Evolutionary conservation across 1,140 invertebrate species (phyloP).

Genomic region (Drosophila erecta): DNA sequence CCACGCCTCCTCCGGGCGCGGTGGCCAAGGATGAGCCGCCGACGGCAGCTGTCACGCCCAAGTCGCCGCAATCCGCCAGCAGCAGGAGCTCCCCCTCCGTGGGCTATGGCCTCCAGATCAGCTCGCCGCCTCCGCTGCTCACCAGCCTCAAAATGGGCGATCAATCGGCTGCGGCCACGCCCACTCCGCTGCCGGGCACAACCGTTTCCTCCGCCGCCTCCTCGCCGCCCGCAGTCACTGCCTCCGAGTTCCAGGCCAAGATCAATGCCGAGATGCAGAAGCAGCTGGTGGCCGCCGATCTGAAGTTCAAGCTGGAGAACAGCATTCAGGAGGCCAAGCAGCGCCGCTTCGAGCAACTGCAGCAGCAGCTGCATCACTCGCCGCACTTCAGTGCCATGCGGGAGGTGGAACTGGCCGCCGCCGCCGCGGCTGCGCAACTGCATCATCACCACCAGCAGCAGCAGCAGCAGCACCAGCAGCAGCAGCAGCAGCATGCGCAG

Average conservation of each 20-base stretch:
- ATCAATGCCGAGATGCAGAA: conserved; percentile 84
- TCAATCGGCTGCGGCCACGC: conserved; percentile 49
- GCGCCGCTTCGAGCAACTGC: conserved; percentile 79
- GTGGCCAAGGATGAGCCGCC: conserved; percentile 66
- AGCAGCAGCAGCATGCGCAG: conserved; percentile 39
- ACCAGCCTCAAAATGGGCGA: conserved; percentile 65
- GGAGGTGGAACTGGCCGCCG: conserved; percentile 68
- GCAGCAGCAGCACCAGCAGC: conserved; percentile 57
- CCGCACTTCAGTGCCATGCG: conserved; percentile 74
- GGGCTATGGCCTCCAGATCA: conserved; percentile 66
- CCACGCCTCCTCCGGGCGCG: conserved; percentile 46
- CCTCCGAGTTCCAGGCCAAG: conserved; percentile 79
- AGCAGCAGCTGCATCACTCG: conserved; percentile 84
- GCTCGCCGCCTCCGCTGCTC: conserved; percentile 73
- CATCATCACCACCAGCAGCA: conserved; percentile 79
- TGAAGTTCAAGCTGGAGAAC: conserved; percentile 79
- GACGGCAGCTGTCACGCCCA: conserved; percentile 41
- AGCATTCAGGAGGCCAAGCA: conserved; percentile 74
- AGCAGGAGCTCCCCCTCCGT: conserved; percentile 52
- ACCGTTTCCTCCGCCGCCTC: conserved; percentile 66
- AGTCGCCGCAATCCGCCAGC: conserved; percentile 60
- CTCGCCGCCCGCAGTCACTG: conserved; percentile 56
- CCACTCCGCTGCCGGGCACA: conserved; percentile 30
- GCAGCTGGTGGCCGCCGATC: conserved; percentile 77
- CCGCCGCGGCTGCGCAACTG: conserved; percentile 70